A percentile compares a stretch with the other conserved stretches of the same genome.
These are phyloP conservation scores for Ceratosolen fusciceps DNA, from an alignment of 1,140 invertebrate genomes.

Conservation along the genomic window DNA sequence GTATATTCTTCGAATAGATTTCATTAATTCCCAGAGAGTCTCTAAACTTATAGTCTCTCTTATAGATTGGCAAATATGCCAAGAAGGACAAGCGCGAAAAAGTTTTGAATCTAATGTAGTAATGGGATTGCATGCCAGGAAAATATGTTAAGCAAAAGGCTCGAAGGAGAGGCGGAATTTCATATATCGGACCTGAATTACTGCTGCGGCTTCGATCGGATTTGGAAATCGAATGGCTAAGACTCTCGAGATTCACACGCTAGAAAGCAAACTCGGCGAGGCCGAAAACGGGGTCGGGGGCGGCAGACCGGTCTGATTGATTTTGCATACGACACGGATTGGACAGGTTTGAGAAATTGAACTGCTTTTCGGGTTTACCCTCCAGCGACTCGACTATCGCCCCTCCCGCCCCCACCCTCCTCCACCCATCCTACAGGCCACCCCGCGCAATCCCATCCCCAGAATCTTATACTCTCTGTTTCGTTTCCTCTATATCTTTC, in stretches of 20 bases:
- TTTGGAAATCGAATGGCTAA: slow-evolving; percentile 62
- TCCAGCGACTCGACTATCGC: slow-evolving; percentile 47
- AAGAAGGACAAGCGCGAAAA: slow-evolving; percentile 13
- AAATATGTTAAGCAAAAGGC: slow-evolving; percentile 49
- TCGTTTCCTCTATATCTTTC: slow-evolving; percentile 39
- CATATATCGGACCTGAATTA: slow-evolving; percentile 59
- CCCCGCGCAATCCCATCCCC: too few relatives aligned
- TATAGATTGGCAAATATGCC: neutral
- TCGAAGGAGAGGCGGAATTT: slow-evolving; percentile 50
- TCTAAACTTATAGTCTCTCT: too few relatives aligned
- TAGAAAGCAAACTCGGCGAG: slow-evolving; percentile 45
- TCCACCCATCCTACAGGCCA: too few relatives aligned
- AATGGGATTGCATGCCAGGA: slow-evolving; percentile 35
- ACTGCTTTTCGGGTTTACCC: slow-evolving; percentile 63
- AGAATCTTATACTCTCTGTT: slow-evolving; percentile 37
- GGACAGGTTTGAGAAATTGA: slow-evolving; percentile 74
- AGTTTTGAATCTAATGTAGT: neutral
- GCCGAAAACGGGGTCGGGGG: slow-evolving; percentile 34
- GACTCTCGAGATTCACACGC: slow-evolving; percentile 50
- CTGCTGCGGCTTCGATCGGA: slow-evolving; percentile 58
- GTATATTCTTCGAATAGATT: neutral
- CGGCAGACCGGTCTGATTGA: slow-evolving; percentile 66
- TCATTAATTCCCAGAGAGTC: too few relatives aligned
- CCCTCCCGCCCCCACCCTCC: slow-evolving; percentile 14
- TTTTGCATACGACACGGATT: slow-evolving; percentile 73